A percentile compares a stretch with the other conserved stretches of the same genome.
These are phyloP conservation scores for Araneus ventricosus DNA, from an alignment of 1,140 invertebrate genomes.

Conservation along the genomic window DNA sequence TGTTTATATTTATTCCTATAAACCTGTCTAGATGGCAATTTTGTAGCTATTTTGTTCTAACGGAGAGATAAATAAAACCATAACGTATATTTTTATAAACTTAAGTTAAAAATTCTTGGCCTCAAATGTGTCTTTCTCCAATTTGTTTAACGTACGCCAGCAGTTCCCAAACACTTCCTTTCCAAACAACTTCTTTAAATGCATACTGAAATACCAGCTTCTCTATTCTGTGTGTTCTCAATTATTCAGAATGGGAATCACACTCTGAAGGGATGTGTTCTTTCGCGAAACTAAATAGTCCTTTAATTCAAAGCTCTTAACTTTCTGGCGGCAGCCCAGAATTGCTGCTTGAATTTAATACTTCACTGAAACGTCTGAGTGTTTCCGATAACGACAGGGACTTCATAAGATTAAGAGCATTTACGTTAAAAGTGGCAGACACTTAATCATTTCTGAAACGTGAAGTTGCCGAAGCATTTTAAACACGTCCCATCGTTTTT, in stretches of 20 bases:
- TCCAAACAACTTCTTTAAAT: neutral
- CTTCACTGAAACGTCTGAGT: neutral
- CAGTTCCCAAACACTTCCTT: neutral
- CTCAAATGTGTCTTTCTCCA: neutral
- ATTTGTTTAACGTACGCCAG: neutral
- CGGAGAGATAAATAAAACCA: neutral
- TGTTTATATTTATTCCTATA: neutral
- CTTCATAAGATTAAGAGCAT: slow-evolving; percentile 14
- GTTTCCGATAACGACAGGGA: neutral
- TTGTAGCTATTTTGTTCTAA: neutral
- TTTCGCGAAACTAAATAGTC: neutral
- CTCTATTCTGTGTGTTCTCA: neutral
- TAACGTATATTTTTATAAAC: neutral
- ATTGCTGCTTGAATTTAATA: neutral
- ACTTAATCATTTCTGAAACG: neutral
- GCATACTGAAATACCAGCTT: neutral
- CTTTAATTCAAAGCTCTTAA: neutral
- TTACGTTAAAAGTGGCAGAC: neutral
- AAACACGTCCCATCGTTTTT: neutral
- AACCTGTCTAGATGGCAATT: neutral
- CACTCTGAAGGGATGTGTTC: neutral
- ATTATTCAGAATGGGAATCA: neutral
- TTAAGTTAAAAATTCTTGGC: neutral
- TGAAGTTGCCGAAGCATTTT: neutral
- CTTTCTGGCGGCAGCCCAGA: neutral